Evolutionary conservation across 2,888 invertebrate species (phyloP), one percentile per base, ranked within the genome.

Genomic region (Brachycybe producta): DNA sequence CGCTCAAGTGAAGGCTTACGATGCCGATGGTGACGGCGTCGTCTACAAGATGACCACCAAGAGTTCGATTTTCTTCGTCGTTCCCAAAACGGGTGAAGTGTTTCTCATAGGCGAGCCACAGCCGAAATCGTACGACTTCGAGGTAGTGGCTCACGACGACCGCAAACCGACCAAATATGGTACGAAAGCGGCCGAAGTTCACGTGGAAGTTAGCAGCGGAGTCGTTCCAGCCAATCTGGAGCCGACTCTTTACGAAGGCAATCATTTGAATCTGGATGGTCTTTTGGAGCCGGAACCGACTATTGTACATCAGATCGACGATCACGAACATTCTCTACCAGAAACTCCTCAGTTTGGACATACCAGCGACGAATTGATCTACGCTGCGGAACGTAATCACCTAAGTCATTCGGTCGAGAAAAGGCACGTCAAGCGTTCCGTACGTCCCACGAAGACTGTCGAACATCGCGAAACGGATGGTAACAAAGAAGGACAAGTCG

Each of bases 401-500:
- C 49, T 54, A 34, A 40, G 49, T 48, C 78, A 81, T 66, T 76
- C 73, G 60, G 75, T 82, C 43, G 77, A 76, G 54, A 84, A 84
- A 65, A 74, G 85, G 39, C 75, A 85, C 46, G 84, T 87, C 2
- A 88, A 88, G 27, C 76, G 88, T 47, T 88, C 88, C 4, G 87
- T 91, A n/a, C 74, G 91, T 48, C 90, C 90, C n/a, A 90, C 90
- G 2, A 90, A 90, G 71, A 78, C 87, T 57, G 84, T 87, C 57
- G 90, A 90, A 62, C 90, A 88, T 64, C 83, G 85, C 1, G 90
- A 91, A 68, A 81, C 84, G 7, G 90, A 91, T 61, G 91, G 90
- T 23, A 84, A 85, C 64, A 79, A 80, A 13, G 87, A 87, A 64
- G 86, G 86, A 39, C 80, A 84, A 62, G 80, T 82, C 54, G 90